These are phyloP conservation scores for Scalopus aquaticus DNA, from an alignment of 2,113 vertebrate species.

Conservation along the genomic window DNA sequence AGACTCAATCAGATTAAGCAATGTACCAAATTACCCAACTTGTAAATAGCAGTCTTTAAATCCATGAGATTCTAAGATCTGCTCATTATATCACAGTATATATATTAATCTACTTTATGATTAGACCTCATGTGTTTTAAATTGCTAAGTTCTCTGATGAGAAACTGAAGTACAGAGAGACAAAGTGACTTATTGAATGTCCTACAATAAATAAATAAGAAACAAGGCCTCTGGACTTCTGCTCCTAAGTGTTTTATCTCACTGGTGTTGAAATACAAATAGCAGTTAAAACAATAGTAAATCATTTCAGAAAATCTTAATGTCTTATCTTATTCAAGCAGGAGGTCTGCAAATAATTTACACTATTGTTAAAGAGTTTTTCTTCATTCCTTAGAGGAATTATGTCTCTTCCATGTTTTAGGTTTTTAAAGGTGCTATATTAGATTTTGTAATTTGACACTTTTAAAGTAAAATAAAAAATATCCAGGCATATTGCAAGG, in stretches of 20 bases:
- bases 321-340: constrained; percentile 53
- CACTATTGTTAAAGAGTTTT: constrained; percentile 54
- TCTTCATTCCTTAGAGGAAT: constrained; percentile 42
- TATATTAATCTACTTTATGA: not conserved
- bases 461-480: constrained; percentile 47
- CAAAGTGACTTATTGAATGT: not conserved
- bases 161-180: not conserved
- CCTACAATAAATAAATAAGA: not conserved
- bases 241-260: not conserved
- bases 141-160: not conserved
- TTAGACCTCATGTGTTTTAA: not conserved
- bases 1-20: not conserved
- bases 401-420: not conserved
- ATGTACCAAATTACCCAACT: not conserved
- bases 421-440: constrained; percentile 31
- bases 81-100: not conserved
- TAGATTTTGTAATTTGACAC: constrained; percentile 46
- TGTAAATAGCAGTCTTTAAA: not conserved
- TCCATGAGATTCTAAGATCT: not conserved
- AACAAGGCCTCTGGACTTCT: not conserved
- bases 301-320: constrained; percentile 62
- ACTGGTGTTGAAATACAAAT: constrained; percentile 14
- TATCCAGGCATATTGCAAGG: not conserved
- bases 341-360: constrained; percentile 59
- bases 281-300: constrained; percentile 67